Percentiles rank a stretch among this genome's conserved stretches.
Conservation (phyloP, 1,140 invertebrate genomes). For the Oppia nitens region DNA sequence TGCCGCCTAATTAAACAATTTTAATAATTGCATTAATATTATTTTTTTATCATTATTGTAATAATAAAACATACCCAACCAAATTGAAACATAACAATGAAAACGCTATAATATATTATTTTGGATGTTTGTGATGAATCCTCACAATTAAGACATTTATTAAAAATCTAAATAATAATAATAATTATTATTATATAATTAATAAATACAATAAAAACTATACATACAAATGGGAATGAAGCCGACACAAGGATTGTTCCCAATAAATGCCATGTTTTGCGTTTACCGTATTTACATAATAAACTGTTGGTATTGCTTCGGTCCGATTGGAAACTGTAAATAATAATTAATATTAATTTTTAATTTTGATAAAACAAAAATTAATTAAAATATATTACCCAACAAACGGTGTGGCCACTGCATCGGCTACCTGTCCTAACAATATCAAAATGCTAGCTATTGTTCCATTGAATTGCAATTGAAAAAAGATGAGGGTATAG, state of each 20-base stretch:
- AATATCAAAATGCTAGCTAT: slow-evolving; percentile 60
- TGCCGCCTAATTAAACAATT: slow-evolving; percentile 94
- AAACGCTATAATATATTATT: slow-evolving; percentile 68
- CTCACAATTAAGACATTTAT: slow-evolving; percentile 53
- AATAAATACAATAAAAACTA: no score
- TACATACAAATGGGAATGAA: slow-evolving; percentile 82
- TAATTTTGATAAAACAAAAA: no score
- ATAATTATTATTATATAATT: slow-evolving; percentile 53
- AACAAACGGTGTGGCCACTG: slow-evolving; percentile 67
- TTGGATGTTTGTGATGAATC: slow-evolving; percentile 45
- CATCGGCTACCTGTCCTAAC: slow-evolving; percentile 75
- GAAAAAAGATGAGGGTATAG: slow-evolving; percentile 50
- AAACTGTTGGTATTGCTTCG: slow-evolving; percentile 36
- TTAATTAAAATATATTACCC: no score
- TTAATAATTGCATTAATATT: slow-evolving; percentile 77
- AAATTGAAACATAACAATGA: slow-evolving; percentile 86
- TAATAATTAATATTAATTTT: no score
- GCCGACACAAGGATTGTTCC: slow-evolving; percentile 60
- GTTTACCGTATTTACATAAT: slow-evolving; percentile 52
- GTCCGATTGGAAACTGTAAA: slow-evolving; percentile 70
- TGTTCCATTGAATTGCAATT: slow-evolving; percentile 25
- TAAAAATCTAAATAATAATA: slow-evolving; percentile 84
- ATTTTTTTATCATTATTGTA: slow-evolving; percentile 53
- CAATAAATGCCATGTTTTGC: slow-evolving; percentile 81
- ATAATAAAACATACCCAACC: slow-evolving; percentile 79